phyloP scores from a whole-genome alignment of 1,140 invertebrate species.

The Macrobrachium nipponense region DNA sequence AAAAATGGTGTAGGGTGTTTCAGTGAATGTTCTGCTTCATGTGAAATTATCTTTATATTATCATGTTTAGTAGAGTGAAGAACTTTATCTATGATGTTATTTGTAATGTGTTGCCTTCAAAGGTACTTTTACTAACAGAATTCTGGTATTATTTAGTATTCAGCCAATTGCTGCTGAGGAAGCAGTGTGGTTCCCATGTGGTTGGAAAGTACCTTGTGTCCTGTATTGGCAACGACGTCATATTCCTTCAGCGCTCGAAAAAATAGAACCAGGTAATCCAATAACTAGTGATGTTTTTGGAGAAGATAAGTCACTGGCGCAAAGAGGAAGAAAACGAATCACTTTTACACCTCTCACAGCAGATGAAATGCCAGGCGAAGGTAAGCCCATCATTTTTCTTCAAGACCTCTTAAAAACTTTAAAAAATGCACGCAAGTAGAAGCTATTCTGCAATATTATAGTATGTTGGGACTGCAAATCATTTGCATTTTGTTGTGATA shows the following conservation, averaged over 20 bases:
- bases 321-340: conserved; percentile 73
- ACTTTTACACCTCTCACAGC: conserved; percentile 82
- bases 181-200: conserved; percentile 88
- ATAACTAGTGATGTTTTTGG: conserved; percentile 76
- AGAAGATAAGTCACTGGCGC: conserved; percentile 77
- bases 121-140: no score
- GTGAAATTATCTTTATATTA: no score
- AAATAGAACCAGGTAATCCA: conserved; percentile 70
- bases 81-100: no score
- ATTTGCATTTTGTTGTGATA: no score
- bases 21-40: no score
- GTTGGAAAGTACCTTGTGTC: conserved; percentile 94
- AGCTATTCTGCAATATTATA: no score
- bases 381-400: conserved; percentile 67
- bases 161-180: conserved; percentile 85
- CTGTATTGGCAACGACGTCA: conserved; percentile 80
- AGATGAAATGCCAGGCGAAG: conserved; percentile 77
- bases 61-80: no score
- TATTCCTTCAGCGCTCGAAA: conserved; percentile 66
- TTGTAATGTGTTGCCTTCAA: no score
- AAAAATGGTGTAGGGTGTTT: no score
- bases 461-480: no score
- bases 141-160: conserved; percentile 74
- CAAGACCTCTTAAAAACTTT: conserved; percentile 67
- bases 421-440: conserved; percentile 1